phyloP scores from a whole-genome alignment of 2,888 invertebrate species.

The Hirtodrosophila confusa region DNA sequence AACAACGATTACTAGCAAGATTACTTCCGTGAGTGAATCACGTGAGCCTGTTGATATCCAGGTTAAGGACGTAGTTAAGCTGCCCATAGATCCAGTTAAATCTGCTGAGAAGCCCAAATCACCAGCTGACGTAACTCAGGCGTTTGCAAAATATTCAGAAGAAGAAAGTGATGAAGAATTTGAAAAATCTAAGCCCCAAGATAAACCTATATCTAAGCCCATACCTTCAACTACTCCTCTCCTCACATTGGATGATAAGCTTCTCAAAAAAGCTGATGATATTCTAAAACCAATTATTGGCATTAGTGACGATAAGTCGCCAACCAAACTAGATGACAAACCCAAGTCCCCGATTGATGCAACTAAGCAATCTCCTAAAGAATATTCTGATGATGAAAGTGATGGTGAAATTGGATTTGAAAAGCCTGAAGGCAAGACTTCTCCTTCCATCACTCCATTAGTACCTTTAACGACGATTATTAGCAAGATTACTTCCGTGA shows the following conservation, averaged over 20 bases:
- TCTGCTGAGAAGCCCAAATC: constrained; percentile 25
- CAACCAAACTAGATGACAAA: constrained; percentile 8
- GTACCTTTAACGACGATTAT: background rate
- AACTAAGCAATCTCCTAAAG: background rate
- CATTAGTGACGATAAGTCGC: background rate
- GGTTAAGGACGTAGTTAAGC: background rate
- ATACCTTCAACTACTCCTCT: background rate
- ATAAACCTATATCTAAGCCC: background rate
- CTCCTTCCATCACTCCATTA: background rate
- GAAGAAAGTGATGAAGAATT: constrained; percentile 17
- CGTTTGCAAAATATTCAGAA: constrained; percentile 12
- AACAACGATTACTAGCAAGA: background rate
- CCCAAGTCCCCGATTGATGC: constrained; percentile 2
- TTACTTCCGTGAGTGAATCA: constrained; percentile 8
- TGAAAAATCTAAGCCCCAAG: constrained; percentile 2
- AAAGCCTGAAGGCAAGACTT: background rate
- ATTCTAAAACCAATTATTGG: background rate
- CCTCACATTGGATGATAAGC: constrained; percentile 4
- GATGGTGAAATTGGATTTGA: constrained; percentile 12
- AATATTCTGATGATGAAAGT: constrained; percentile 5
- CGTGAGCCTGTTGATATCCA: constrained; percentile 1
- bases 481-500: constrained; percentile 1
- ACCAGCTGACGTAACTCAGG: constrained; percentile 5
- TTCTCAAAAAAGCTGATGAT: background rate
- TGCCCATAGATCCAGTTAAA: constrained; percentile 1